Percentiles rank a stretch among this genome's conserved stretches.
phyloP scores from a whole-genome alignment of 1,140 invertebrate species.

The Ganaspis sp. region DNA sequence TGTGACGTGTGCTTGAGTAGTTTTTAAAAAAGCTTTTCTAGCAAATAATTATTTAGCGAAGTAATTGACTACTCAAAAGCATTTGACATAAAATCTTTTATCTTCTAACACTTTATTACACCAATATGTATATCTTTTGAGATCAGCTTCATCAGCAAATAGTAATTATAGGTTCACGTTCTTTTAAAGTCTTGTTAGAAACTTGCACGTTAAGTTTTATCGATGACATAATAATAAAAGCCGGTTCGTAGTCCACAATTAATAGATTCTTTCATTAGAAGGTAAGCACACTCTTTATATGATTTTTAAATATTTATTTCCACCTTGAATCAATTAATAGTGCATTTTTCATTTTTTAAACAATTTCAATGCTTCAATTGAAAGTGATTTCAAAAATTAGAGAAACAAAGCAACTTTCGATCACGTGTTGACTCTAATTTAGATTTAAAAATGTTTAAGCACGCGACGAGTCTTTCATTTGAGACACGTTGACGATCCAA shows the following conservation, averaged over 20 bases:
- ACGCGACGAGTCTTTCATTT: neutral
- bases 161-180: neutral
- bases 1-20: no score
- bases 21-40: no score
- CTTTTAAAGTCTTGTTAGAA: neutral
- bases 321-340: neutral
- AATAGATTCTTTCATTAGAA: neutral
- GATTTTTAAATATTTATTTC: neutral
- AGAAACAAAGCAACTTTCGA: neutral
- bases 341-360: neutral
- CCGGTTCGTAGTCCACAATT: neutral
- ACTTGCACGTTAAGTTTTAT: constrained; percentile 1
- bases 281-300: neutral
- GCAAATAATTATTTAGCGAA: neutral
- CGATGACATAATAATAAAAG: constrained; percentile 1
- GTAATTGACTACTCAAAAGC: neutral
- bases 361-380: neutral
- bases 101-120: neutral
- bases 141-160: neutral
- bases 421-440: neutral
- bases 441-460: neutral
- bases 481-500: constrained; percentile 7
- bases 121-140: neutral
- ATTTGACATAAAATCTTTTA: neutral
- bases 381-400: neutral